These are phyloP conservation scores for Pachypanchax playfairii DNA, from an alignment of 2,113 vertebrate species.

Conservation along the genomic window DNA sequence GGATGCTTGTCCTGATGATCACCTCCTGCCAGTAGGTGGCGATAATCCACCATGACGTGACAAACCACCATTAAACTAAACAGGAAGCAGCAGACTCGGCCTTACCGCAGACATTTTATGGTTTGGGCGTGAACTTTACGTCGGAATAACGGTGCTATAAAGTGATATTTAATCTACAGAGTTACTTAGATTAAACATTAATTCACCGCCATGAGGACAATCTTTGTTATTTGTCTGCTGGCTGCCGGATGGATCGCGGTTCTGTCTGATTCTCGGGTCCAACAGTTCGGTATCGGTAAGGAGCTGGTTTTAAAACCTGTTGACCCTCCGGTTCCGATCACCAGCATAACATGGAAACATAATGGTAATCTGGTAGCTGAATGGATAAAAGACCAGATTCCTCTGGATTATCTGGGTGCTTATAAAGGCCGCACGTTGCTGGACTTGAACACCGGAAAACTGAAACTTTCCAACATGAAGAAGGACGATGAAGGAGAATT, in stretches of 20 bases:
- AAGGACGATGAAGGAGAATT: fast-evolving
- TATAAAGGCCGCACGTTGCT: neutral
- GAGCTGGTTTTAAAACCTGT: fast-evolving
- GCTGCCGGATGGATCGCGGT: fast-evolving
- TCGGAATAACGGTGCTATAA: neutral
- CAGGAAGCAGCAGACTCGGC: too few species aligned
- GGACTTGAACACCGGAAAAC: fast-evolving
- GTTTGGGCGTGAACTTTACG: too few species aligned
- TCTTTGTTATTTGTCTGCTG: neutral
- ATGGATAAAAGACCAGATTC: fast-evolving
- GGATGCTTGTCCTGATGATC: too few species aligned
- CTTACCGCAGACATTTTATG: too few species aligned
- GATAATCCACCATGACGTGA: too few species aligned
- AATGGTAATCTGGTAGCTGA: neutral
- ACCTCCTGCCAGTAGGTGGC: too few species aligned
- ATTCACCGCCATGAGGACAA: neutral
- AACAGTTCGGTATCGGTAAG: neutral
- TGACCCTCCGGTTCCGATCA: fast-evolving
- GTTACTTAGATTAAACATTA: too few species aligned
- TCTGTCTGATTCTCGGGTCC: too few species aligned
- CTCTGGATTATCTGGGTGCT: fast-evolving
- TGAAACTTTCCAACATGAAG: fast-evolving
- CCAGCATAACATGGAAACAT: slow-evolving; percentile 15
- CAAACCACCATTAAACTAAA: too few species aligned
- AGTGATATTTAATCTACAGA: neutral